These are phyloP conservation scores for Cybosia mesomella DNA, from an alignment of 2,888 invertebrate species.

Conservation along the genomic window DNA sequence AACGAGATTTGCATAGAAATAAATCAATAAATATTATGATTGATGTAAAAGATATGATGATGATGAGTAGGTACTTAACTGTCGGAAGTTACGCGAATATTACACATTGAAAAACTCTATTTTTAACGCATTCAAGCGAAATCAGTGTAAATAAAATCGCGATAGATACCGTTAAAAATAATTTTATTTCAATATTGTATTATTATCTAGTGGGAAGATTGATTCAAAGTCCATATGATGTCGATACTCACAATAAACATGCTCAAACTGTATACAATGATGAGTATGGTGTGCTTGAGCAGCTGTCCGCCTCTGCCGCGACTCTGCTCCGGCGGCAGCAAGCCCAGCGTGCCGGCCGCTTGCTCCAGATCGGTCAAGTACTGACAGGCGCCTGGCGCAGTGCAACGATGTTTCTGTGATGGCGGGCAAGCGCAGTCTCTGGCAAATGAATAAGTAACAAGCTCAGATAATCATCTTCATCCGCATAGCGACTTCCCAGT, in stretches of 20 bases:
- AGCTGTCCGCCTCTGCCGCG: slow-evolving; percentile 88
- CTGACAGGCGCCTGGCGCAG: slow-evolving; percentile 59
- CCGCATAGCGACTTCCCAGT: too few relatives aligned
- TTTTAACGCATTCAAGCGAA: too few relatives aligned
- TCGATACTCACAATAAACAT: slow-evolving; percentile 94
- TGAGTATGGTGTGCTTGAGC: slow-evolving; percentile 92
- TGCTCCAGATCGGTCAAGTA: slow-evolving; percentile 72
- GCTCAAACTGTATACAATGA: slow-evolving; percentile 92
- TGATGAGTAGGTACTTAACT: too few relatives aligned
- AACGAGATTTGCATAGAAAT: background rate
- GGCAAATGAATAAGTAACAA: background rate
- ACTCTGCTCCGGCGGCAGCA: slow-evolving; percentile 75
- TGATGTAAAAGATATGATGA: too few relatives aligned
- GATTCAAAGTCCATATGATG: background rate
- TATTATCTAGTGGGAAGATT: too few relatives aligned
- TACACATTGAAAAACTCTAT: too few relatives aligned
- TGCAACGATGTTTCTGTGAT: slow-evolving; percentile 65
- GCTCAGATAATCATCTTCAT: too few relatives aligned
- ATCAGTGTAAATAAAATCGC: too few relatives aligned
- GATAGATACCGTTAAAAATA: too few relatives aligned
- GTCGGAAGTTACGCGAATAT: too few relatives aligned
- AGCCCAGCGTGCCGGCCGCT: slow-evolving; percentile 74
- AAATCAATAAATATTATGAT: too few relatives aligned
- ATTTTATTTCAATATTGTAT: too few relatives aligned
- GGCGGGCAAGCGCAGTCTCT: slow-evolving; percentile 79